Conservation (phyloP, 2,113 vertebrate species). For the Pelvicachromis taeniatus region DNA sequence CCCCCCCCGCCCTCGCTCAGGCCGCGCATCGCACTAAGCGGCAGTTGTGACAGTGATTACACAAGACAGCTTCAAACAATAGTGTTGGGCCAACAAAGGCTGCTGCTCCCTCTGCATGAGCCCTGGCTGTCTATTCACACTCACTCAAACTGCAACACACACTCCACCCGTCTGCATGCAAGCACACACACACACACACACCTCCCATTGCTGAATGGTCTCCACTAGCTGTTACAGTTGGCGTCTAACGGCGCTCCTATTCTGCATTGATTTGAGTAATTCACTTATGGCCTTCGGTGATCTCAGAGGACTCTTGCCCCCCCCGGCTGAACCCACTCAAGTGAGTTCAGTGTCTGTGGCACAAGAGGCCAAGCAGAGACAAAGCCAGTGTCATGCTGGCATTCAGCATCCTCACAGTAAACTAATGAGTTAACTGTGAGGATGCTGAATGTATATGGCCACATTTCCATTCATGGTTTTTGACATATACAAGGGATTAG, state of each 20-base stretch:
- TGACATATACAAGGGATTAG: constrained; percentile 61
- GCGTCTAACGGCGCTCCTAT: constrained; percentile 32
- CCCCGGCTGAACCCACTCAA: constrained; percentile 51
- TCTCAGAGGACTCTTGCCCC: constrained; percentile 24
- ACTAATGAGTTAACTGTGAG: constrained; percentile 62
- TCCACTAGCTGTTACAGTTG: constrained; percentile 58
- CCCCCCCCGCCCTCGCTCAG: not conserved
- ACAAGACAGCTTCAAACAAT: constrained; percentile 68
- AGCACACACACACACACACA: constrained; percentile 32
- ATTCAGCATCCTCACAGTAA: too few species aligned
- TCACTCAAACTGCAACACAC: constrained; percentile 57
- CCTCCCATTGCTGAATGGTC: constrained; percentile 37
- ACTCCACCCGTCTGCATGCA: constrained; percentile 36
- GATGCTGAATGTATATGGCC: constrained; percentile 45
- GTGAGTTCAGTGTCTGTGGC: constrained; percentile 57
- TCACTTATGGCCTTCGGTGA: constrained; percentile 73
- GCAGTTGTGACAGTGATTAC: constrained; percentile 62
- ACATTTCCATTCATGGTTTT: constrained; percentile 44
- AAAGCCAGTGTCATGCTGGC: constrained; percentile 61
- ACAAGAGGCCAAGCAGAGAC: constrained; percentile 54
- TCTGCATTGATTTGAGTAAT: constrained; percentile 60
- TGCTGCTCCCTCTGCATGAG: constrained; percentile 55
- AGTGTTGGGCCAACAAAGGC: constrained; percentile 73
- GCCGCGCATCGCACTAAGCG: constrained; percentile 23
- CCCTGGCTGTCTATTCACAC: constrained; percentile 53